These are phyloP conservation scores for Dicerorhinus sumatrensis DNA, from an alignment of 2,113 vertebrate species.

Conservation along the genomic window DNA sequence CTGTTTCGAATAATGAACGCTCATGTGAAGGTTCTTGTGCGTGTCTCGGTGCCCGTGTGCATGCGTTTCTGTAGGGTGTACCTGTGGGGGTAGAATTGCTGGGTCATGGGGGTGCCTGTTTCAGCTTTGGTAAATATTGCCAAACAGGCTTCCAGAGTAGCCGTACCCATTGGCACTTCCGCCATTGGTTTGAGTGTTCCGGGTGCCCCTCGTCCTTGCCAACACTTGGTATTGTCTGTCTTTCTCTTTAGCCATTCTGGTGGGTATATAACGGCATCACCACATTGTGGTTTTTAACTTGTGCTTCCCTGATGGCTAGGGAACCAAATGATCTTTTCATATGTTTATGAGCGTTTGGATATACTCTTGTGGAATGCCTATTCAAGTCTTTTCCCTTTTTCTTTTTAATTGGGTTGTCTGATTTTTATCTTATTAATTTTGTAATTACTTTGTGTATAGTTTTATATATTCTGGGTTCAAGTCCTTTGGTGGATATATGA, in stretches of 20 bases:
- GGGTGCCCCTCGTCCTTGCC: fast-evolving
- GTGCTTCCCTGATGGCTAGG: background rate
- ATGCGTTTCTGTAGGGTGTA: fast-evolving
- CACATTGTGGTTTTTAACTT: background rate
- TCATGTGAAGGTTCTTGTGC: background rate
- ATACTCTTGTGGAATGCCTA: background rate
- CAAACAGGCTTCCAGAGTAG: fast-evolving
- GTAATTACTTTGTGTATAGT: background rate
- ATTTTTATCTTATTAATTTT: background rate
- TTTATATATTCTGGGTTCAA: background rate
- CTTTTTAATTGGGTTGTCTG: background rate
- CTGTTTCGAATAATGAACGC: background rate
- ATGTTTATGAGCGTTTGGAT: background rate
- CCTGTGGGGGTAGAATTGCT: background rate
- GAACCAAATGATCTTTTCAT: background rate
- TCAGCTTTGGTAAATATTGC: background rate
- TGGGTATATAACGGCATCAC: fast-evolving
- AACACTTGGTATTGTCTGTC: background rate
- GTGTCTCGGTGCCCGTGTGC: fast-evolving
- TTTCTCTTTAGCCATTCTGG: background rate
- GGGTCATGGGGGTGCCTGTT: fast-evolving
- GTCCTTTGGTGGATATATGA: background rate
- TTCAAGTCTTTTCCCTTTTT: background rate
- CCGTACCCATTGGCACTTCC: no score
- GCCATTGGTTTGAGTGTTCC: background rate